Conservation (phyloP, 2,888 invertebrate species). For the Physocephala rufipes region DNA sequence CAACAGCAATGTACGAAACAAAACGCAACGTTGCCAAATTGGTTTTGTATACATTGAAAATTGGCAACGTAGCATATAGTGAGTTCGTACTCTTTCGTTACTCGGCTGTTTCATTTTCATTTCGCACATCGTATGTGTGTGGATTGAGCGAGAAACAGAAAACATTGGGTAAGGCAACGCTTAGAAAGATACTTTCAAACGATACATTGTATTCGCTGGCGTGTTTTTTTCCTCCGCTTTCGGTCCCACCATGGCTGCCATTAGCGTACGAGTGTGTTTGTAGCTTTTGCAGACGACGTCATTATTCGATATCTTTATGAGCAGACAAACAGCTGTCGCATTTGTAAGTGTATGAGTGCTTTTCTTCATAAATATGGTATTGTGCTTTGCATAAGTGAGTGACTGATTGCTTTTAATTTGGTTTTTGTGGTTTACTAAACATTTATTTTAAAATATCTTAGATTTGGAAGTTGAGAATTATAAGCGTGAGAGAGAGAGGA, state of each 20-base stretch:
- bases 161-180: slow-evolving; percentile 2
- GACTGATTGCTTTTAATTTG: too few species aligned
- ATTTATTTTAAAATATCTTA: too few species aligned
- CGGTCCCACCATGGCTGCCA: too few species aligned
- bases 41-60: slow-evolving; percentile 17
- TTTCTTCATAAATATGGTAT: background rate
- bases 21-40: slow-evolving; percentile 26
- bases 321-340: slow-evolving; percentile 31
- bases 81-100: slow-evolving; percentile 11
- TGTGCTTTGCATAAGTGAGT: background rate
- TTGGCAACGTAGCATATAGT: slow-evolving; percentile 30
- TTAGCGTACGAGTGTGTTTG: background rate
- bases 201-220: too few species aligned
- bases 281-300: slow-evolving; percentile 31
- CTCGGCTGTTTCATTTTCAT: background rate
- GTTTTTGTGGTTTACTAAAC: too few species aligned
- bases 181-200: too few species aligned
- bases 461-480: too few species aligned
- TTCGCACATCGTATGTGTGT: too few species aligned
- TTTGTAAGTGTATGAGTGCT: slow-evolving; percentile 15
- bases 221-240: too few species aligned
- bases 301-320: slow-evolving; percentile 25
- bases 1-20: background rate
- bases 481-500: too few species aligned
- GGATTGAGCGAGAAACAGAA: slow-evolving; percentile 1